A percentile compares a stretch with the other conserved stretches of the same genome.
Evolutionary conservation across 2,888 invertebrate species (phyloP).

Genomic region (Eristalis arbustorum): DNA sequence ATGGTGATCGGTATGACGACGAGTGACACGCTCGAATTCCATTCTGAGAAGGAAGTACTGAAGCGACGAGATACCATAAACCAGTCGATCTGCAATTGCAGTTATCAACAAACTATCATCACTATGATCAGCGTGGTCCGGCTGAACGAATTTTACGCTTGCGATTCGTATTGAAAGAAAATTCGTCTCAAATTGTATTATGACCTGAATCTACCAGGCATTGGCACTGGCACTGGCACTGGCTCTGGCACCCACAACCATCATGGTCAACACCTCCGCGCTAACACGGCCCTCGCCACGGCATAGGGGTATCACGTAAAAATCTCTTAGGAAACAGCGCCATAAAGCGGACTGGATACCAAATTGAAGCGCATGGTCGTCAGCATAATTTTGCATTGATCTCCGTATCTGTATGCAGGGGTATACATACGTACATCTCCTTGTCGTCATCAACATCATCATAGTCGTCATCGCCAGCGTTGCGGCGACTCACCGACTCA

Average conservation of each 20-base stretch:
- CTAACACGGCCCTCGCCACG: background rate
- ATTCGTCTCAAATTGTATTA: constrained; percentile 65
- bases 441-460: constrained; percentile 1
- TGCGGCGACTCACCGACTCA: constrained; percentile 43
- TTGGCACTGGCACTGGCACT: background rate
- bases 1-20: constrained; percentile 9
- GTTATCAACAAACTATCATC: constrained; percentile 65
- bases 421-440: background rate
- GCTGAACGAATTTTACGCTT: constrained; percentile 63
- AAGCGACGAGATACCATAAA: background rate
- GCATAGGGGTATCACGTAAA: constrained; percentile 51
- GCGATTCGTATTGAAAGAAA: constrained; percentile 64
- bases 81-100: constrained; percentile 58
- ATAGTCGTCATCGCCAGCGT: background rate
- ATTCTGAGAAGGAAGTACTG: constrained; percentile 46
- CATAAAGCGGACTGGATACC: constrained; percentile 41
- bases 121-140: constrained; percentile 58
- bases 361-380: constrained; percentile 62
- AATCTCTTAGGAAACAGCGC: constrained; percentile 39
- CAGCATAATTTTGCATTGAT: constrained; percentile 60
- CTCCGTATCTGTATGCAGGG: constrained; percentile 6
- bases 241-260: background rate
- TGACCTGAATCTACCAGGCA: constrained; percentile 49
- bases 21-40: constrained; percentile 35
- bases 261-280: constrained; percentile 17